Evolutionary conservation across 2,797 vertebrate genomes (phyloP), one percentile per base, ranked within the genome.

Genomic region (Crypturellus tataupa): DNA sequence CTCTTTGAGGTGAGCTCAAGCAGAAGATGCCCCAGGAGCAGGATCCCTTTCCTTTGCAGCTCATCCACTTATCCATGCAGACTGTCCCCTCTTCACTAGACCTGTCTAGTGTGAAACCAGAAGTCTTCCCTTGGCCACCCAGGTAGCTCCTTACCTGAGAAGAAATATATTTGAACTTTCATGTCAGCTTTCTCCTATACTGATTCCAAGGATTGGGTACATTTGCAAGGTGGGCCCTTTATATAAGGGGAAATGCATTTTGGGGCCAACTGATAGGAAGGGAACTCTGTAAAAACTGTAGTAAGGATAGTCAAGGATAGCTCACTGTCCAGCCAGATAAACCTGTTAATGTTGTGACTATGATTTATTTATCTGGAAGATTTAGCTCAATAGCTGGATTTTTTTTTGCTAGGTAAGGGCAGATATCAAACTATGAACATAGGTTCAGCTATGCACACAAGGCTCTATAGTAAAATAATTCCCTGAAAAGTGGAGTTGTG

Each of bases 351-450:
- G 37, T 69, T 83, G 35, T 25, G 27, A 58, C 14, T 65, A 44
- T 70, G 73, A 42, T 88, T 93, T 90, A 83, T 91, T 68, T 84
- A 3, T 68, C 53, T 87, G 67, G 80, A 87, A 81, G 73, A 69
- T 83, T 68, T 68, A 84, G 83, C 40, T 86, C 67, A 58, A 49
- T 59, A 80, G 8, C 11, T 65, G 44, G 47, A 58, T 23, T 2
- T 27, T 39, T 40, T 12, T 64, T 67, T 42, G 35, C 70, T 44
- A 53, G 37, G 64, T 76, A 86, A 70, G 17, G 37, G 31, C 59
- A 80, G 68, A 86, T 63, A 67, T 79, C 55, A 84, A 47, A 49
- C 47, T 33, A 7, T 16, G 64, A 86, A 16, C 23, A 75, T 29
- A 72, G 68, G 75, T 73, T 47, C 63, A 69, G 20, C 46, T 35